Evolutionary conservation across 2,113 vertebrate species (phyloP), one percentile per base, ranked within the genome.

Genomic region (Tautogolabrus adspersus): DNA sequence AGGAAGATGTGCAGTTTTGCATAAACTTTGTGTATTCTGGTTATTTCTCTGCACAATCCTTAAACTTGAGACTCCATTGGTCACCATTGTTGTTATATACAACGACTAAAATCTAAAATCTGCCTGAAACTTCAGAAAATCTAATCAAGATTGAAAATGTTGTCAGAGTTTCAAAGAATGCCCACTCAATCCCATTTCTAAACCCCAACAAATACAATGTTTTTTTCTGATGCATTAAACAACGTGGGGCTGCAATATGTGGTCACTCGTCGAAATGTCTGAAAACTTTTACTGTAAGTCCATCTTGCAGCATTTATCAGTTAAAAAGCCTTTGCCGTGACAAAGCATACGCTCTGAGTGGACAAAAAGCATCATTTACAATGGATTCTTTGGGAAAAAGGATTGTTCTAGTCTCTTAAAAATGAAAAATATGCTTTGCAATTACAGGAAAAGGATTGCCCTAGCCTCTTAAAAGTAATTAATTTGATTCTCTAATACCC

Each of bases 281-380:
- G 1, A 60, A 56, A 75, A 62, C 57, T 80, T 19, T n/a, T 8
- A 34, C 65, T 55, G 63, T 83, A 68, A 79, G 42, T 74, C 69
- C 57, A 34, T 30, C 22, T 52, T 66, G 66, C 52, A 63, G 54
- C 72, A 37, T 87, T 72, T 59, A 56, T 84, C 69, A 65, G 61
- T 82, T 80, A 82, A 83, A 87, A 82, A 80, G 82, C 42, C 60
- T 74, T 26, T 23, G 59, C 49, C 1, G 37, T 59, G 71, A 75
- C 57, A 52, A 10, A 9, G 13, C 46, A 46, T 73, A 54, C 56
- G 38, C 66, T 73, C 30, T 38, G 1, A 21, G 71, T 21, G 63
- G 77, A 74, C 75, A 79, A 44, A 60, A 46, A 9, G 52, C 58
- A 46, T 75, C 64, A 46, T 37, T 51, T 64, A 66, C 11, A 40